Base-by-base conservation (phyloP, 2,797 vertebrate species). In the Helicolenus hilgendorfi region DNA sequence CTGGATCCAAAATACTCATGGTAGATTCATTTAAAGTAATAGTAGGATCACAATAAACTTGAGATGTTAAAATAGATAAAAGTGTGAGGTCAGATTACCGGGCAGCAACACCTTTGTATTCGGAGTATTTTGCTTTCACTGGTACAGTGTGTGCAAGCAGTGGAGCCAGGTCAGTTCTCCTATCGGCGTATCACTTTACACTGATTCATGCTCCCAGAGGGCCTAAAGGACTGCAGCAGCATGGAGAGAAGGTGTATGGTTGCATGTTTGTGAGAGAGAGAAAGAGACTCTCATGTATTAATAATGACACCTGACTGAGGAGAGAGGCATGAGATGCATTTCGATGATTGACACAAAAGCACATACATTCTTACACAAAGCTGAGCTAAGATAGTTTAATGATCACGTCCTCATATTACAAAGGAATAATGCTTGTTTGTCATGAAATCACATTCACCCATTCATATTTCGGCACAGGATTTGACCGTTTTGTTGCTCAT, bases 241-340 rank as follows among this genome's bases (percentile, higher is more conserved):
- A 79, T 81, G 87, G 84, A 86, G 87, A 83, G 80, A 67, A 73
- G 94, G 96, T 97, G 91, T 97, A 89, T 86, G 79, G 87, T 97
- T 96, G 88, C 97, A 96, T 75, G 73, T 77, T 75, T 69, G 75
- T 79, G 59, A 83, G 89, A 85, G 84, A 84, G 55, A 83, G 84
- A 91, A 78, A 86, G 85, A 92, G 84, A 85, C 83, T 58, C 56
- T 90, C 91, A 96, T 97, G 71, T 90, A 96, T 96, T 93, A 84
- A 96, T 97, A 88, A 97, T 89, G 83, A 82, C 53, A 41, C 41
- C 24, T 72, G 68, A 86, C 55, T 29, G 20, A n/a, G 24, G 56
- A 79, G 70, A 67, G 38, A 82, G 35, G 22, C 45, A 41, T 41
- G 10, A 64, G 36, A 49, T 71, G 22, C 22, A 72, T 77, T 74